Evolutionary conservation across 1,140 invertebrate species (phyloP), one percentile per base, ranked within the genome.

Genomic region (Drosophila arawakana): DNA sequence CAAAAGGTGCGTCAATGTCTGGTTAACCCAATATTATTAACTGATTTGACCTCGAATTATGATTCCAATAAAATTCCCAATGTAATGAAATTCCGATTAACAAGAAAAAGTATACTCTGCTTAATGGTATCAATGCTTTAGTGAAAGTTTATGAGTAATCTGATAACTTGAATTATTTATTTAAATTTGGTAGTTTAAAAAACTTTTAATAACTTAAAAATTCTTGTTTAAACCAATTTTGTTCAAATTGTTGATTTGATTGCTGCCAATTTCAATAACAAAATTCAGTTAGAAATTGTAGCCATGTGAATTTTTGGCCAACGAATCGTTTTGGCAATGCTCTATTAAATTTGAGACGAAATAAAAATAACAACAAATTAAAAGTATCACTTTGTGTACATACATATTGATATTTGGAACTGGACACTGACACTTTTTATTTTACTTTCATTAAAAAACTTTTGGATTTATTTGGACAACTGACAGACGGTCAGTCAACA

Each of bases 361-460:
- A 30, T 35, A 52, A 52, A 49, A 58, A 66, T 39, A 57, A 43
- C 44, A 58, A 63, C 21, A 73, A 68, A 58, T 71, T 13, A 52
- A 74, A 79, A 41, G 7, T 30, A 41, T 76, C 35, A 69, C 1
- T 63, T 13, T 69, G 70, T 46, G 21, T 21, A 62, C 44, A 67
- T 21, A 62, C 44, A 67, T 61, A 50, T 73, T 57, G 30, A 49
- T 25, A 39, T 46, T 49, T 49, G 21, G 52, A n/a, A 67, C 18
- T 21, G 18, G 18, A 21, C 18, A 18, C 18, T 2, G 18, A 21
- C 57, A 46, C 11, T 80, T 66, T 73, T 82, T 85, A 73, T 79
- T 85, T 85, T 67, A 37, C 30, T 79, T 76, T 86, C 81, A 86
- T 85, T 85, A 85, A 85, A 30, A 30, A 85, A 85, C 75, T 86